Conservation (phyloP, 2,113 vertebrate genomes). For the Onychorhynchus coronatus region DNA sequence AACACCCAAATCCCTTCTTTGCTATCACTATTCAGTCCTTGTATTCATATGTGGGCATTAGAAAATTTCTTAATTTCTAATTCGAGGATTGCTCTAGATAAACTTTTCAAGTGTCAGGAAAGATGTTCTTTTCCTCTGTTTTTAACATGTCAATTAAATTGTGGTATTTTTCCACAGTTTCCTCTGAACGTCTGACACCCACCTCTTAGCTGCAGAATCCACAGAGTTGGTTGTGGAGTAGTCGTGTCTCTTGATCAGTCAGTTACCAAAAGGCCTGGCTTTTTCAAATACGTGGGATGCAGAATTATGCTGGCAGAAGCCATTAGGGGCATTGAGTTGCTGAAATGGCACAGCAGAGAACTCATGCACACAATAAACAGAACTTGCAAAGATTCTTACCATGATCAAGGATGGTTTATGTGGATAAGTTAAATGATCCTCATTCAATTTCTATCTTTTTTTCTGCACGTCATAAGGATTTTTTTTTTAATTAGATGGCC, state of each 20-base stretch:
- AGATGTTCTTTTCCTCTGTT: background rate
- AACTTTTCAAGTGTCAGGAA: background rate
- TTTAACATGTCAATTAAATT: background rate
- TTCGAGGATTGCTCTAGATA: background rate
- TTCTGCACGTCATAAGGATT: background rate
- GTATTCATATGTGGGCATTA: background rate
- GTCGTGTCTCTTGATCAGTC: background rate
- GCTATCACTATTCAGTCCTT: background rate
- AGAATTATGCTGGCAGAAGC: background rate
- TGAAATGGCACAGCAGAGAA: background rate
- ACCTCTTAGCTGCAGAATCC: background rate
- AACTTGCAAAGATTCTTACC: background rate
- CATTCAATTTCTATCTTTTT: background rate
- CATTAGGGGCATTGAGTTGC: fast-evolving
- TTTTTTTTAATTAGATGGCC: background rate
- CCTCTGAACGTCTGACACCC: background rate
- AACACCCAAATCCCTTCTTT: background rate
- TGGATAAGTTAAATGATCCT: background rate
- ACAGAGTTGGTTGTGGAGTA: background rate
- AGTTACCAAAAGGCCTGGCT: background rate
- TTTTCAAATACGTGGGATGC: background rate
- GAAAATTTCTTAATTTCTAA: background rate
- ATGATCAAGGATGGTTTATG: background rate
- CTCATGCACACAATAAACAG: background rate
- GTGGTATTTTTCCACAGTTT: background rate